A percentile compares a stretch with the other conserved stretches of the same genome.
phyloP scores from a whole-genome alignment of 1,140 invertebrate species.

The Apis cerana region DNA sequence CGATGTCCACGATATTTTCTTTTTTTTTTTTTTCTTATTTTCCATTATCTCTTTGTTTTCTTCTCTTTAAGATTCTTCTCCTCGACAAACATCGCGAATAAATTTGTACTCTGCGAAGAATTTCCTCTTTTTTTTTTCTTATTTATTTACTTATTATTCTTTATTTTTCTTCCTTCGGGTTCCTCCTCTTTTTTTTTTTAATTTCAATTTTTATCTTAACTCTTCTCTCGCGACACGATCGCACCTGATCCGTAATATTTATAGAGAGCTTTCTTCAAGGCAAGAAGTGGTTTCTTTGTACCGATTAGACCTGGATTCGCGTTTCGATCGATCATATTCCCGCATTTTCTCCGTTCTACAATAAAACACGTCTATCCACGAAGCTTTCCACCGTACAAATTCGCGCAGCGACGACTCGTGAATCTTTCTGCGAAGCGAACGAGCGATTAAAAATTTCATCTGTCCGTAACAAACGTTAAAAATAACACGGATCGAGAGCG shows the following conservation, averaged over 20 bases:
- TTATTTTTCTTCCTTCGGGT: neutral
- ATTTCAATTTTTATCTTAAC: neutral
- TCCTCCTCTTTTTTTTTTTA: neutral
- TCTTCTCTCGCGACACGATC: slow-evolving; percentile 6
- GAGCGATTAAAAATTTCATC: slow-evolving; percentile 15
- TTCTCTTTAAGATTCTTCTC: slow-evolving; percentile 54
- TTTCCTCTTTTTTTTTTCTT: slow-evolving; percentile 11
- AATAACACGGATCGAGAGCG: neutral
- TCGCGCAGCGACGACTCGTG: slow-evolving; percentile 15
- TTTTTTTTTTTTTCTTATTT: neutral
- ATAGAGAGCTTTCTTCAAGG: slow-evolving; percentile 79
- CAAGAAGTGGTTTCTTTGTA: slow-evolving; percentile 81
- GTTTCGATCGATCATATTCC: slow-evolving; percentile 59
- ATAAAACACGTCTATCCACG: slow-evolving; percentile 12
- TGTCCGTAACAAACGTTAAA: slow-evolving; percentile 21
- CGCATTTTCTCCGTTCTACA: slow-evolving; percentile 23
- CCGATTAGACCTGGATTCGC: slow-evolving; percentile 73
- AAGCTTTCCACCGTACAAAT: neutral
- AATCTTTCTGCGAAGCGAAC: neutral
- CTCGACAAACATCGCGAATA: slow-evolving; percentile 57
- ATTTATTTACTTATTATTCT: neutral
- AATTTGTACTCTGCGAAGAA: slow-evolving; percentile 76
- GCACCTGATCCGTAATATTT: slow-evolving; percentile 50
- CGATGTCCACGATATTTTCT: neutral
- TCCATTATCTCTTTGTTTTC: slow-evolving; percentile 23